A percentile compares a stretch with the other conserved stretches of the same genome.
Evolutionary conservation across 1,140 invertebrate species (phyloP).

Genomic region (Musca domestica): DNA sequence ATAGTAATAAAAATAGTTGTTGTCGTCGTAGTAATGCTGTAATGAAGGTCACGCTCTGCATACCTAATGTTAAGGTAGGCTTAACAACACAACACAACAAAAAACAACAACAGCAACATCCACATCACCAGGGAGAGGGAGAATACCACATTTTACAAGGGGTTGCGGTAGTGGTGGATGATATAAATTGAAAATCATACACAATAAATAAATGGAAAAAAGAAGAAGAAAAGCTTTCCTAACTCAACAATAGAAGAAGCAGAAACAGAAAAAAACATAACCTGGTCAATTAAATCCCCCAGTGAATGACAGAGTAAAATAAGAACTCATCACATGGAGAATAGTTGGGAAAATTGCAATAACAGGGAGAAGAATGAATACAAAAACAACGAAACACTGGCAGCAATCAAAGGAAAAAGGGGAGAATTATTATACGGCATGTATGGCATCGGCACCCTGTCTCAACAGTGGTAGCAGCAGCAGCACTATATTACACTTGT

Average conservation of each 20-base stretch:
- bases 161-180: background rate
- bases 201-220: background rate
- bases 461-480: too few relatives aligned
- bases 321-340: background rate
- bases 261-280: too few relatives aligned
- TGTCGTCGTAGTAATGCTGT: slow-evolving; percentile 5
- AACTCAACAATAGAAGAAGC: too few relatives aligned
- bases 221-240: too few relatives aligned
- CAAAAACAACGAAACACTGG: background rate
- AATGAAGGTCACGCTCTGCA: slow-evolving; percentile 15
- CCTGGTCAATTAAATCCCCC: too few relatives aligned
- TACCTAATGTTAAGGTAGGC: slow-evolving; percentile 21
- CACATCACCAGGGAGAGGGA: background rate
- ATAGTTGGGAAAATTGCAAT: background rate
- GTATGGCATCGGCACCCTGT: too few relatives aligned
- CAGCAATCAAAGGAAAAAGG: background rate
- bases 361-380: background rate
- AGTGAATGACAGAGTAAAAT: too few relatives aligned
- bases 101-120: background rate
- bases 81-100: slow-evolving; percentile 3
- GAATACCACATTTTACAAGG: background rate
- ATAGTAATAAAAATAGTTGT: background rate
- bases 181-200: background rate
- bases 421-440: too few relatives aligned
- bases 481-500: too few relatives aligned